Evolutionary conservation across 2,113 vertebrate species (phyloP), one percentile per base, ranked within the genome.

Genomic region (Alligator sinensis): DNA sequence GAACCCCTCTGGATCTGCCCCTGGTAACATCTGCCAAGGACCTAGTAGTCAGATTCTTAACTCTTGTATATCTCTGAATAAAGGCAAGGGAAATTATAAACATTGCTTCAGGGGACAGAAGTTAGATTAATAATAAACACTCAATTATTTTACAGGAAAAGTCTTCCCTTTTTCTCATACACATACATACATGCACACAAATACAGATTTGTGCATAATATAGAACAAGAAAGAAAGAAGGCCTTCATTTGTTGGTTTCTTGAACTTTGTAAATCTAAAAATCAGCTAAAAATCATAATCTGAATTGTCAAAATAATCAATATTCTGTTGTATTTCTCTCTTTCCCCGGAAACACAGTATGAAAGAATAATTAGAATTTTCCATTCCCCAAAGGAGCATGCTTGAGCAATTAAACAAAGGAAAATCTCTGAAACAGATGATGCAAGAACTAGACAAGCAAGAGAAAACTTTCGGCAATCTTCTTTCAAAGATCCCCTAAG

Each of bases 401-500:
- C 70, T 76, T 61, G 34, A 80, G 27, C 1, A 9, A 80, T 77
- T n/a, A 60, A 27, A 60, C 8, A 80, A 76, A 88, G 21, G 79
- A 89, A 57, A 76, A 38, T 30, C 34, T 54, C 15, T 30, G 8
- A 38, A 24, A 61, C 21, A 16, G 88, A 82, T 82, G 3, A 57
- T 55, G 3, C 77, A 5, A 25, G 18, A 79, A 75, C 28, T 81
- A 89, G 5, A 86, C 18, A 90, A 79, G 22, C 6, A 80, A 87
- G 17, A 77, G 18, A 47, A 54, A n/a, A 28, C 9, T 7, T 66
- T 79, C 21, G 94, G 70, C 90, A 82, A 80, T 27, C 2, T 80
- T 24, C 77, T 91, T 96, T 80, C 76, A 90, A 70, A 92, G 59
- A 12, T 16, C 70, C 30, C 72, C 54, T 66, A 82, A 77, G 68